Base-by-base conservation (phyloP, 2,797 vertebrate species). In the Euthynnus affinis region DNA sequence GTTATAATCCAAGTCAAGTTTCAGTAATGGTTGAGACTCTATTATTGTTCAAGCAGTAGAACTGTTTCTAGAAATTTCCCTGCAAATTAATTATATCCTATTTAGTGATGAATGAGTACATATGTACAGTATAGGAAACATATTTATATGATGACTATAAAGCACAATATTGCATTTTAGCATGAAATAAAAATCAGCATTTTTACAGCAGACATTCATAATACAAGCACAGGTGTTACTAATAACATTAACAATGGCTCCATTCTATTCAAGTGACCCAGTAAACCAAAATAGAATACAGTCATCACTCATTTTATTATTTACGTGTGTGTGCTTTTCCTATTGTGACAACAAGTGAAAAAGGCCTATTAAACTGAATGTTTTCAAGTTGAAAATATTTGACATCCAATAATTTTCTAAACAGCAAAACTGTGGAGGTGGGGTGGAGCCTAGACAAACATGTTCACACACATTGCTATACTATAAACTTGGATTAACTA, bases 141-240 rank as follows among this genome's bases (percentile, higher is more conserved):
- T 8, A 61, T 61, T 46, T 44, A 32, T 48, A 49, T 51, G 18
- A 64, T 65, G 25, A 48, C 23, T 51, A 13, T 34, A 65, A 42
- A 60, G 6, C 37, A 9, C 9, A 42, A 42, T 12, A 44, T 6
- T 46, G 44, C 5, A 46, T 46, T 15, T 18, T 0, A 46, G 18
- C 44, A 46, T 15, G 44, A 18, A 18, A 15, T 46, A 5, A 27
- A 55, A 27, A 17, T 27, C 3, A n/a, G 14, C 25, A 6, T 46
- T 46, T 46, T 46, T 46, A 17, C 44, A 18, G 25, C 20, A 42
- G n/a, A 17, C 22, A 25, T 29, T 62, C 7, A 61, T 44, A 25
- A n/a, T 46, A 46, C 44, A 46, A 46, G 14, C 15, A 46, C 44
- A 37, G 18, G 20, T 59, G 57, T 15, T n/a, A 59, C 32, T 46